phyloP scores from a whole-genome alignment of 1,140 invertebrate species.

The Propsilocerus akamusi region DNA sequence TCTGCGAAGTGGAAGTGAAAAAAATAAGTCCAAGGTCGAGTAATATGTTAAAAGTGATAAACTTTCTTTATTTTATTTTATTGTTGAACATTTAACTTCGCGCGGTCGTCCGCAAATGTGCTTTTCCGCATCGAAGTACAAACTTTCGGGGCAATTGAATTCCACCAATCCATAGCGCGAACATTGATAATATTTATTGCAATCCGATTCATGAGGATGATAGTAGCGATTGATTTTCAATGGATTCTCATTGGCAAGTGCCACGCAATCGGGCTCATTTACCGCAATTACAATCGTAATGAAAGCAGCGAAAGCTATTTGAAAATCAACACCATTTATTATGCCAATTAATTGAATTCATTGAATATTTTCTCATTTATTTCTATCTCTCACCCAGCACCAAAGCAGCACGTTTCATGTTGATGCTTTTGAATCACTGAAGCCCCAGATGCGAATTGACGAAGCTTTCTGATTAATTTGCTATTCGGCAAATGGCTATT shows the following conservation, averaged over 20 bases:
- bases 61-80: too few relatives aligned
- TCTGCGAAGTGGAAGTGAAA: too few relatives aligned
- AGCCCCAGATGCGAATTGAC: too few relatives aligned
- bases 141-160: not conserved
- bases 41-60: too few relatives aligned
- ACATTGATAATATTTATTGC: not conserved
- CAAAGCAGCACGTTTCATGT: too few relatives aligned
- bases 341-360: too few relatives aligned
- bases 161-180: not conserved
- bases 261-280: not conserved
- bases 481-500: too few relatives aligned
- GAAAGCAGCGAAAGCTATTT: not conserved
- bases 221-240: not conserved
- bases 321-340: not conserved
- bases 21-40: too few relatives aligned
- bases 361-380: too few relatives aligned
- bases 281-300: not conserved
- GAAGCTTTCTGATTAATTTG: too few relatives aligned
- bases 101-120: not conserved
- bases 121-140: not conserved
- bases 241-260: not conserved
- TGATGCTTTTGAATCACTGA: too few relatives aligned
- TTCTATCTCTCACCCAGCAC: too few relatives aligned
- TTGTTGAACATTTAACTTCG: not conserved
- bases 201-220: not conserved